These are phyloP conservation scores for Eolophus roseicapilla DNA, from an alignment of 2,113 vertebrate species.

Conservation along the genomic window DNA sequence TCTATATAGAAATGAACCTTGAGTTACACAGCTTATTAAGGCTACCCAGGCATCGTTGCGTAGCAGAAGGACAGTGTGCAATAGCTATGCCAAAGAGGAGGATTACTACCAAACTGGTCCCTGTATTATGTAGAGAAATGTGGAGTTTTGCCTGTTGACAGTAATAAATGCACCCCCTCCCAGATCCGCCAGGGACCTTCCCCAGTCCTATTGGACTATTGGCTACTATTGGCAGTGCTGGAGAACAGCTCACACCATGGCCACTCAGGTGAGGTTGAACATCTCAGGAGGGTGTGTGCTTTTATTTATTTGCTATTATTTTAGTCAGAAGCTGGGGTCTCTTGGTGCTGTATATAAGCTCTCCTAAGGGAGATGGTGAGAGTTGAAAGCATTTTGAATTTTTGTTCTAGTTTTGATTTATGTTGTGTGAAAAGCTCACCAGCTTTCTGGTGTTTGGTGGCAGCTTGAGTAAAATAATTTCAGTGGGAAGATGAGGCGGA, in stretches of 20 bases:
- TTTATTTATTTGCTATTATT: neutral
- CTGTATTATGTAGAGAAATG: neutral
- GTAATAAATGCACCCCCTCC: neutral
- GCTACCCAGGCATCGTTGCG: rapidly evolving
- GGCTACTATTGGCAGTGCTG: neutral
- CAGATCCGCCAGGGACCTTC: rapidly evolving
- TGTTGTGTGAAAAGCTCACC: neutral
- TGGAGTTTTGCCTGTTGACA: neutral
- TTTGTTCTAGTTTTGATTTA: neutral
- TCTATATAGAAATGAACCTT: neutral
- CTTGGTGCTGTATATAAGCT: neutral
- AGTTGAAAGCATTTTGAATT: neutral
- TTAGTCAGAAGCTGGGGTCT: neutral
- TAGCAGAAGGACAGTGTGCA: neutral
- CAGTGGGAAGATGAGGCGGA: constrained; percentile 2
- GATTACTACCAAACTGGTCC: neutral
- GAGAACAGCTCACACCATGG: rapidly evolving
- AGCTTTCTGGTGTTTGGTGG: neutral
- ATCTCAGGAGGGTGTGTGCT: neutral
- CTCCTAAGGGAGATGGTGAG: rapidly evolving
- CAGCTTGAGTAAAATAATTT: constrained; percentile 13
- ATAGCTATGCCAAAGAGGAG: neutral
- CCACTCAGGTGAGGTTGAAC: neutral
- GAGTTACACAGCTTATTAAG: neutral
- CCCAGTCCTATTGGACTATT: neutral